Percentiles rank a stretch among this genome's conserved stretches.
Conservation (phyloP, 2,888 invertebrate genomes). For the Netelia melanura region DNA sequence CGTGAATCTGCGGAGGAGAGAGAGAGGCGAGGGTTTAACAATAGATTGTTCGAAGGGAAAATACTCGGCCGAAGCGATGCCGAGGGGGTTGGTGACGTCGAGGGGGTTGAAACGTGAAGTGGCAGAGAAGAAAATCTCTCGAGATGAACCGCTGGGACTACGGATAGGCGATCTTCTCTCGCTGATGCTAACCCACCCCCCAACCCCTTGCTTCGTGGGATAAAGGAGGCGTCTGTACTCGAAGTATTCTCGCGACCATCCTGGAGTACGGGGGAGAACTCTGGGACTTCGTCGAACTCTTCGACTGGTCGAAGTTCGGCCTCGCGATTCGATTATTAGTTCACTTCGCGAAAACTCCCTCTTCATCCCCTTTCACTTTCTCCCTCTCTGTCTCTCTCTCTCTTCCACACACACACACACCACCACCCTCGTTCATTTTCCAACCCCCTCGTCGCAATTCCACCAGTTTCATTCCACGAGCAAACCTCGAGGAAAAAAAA, state of each 20-base stretch:
- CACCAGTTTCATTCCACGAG: not conserved
- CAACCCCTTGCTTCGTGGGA: conserved; percentile 30
- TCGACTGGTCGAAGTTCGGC: conserved; percentile 39
- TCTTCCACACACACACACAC: not conserved
- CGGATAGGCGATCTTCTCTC: conserved; percentile 32
- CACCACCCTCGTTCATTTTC: not conserved
- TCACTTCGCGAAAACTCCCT: conserved; percentile 70
- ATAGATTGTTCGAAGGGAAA: conserved; percentile 56
- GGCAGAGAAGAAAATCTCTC: conserved; percentile 15
- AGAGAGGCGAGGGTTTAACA: conserved; percentile 40
- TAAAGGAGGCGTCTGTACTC: conserved; percentile 54
- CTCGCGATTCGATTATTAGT: conserved; percentile 77
- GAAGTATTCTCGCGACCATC: conserved; percentile 65
- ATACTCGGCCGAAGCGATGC: conserved; percentile 33
- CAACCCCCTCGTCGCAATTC: conserved; percentile 10
- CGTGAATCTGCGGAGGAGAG: not conserved
- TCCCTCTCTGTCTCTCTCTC: conserved; percentile 18
- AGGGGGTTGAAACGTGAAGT: conserved; percentile 12
- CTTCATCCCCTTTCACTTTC: conserved; percentile 1
- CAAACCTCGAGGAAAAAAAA: not conserved
- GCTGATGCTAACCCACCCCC: conserved; percentile 20
- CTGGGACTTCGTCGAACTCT: conserved; percentile 55
- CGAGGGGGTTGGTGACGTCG: not conserved
- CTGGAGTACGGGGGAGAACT: conserved; percentile 34
- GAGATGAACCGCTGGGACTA: conserved; percentile 15